Conservation (phyloP, 2,113 vertebrate genomes). For the Edolisoma coerulescens region DNA sequence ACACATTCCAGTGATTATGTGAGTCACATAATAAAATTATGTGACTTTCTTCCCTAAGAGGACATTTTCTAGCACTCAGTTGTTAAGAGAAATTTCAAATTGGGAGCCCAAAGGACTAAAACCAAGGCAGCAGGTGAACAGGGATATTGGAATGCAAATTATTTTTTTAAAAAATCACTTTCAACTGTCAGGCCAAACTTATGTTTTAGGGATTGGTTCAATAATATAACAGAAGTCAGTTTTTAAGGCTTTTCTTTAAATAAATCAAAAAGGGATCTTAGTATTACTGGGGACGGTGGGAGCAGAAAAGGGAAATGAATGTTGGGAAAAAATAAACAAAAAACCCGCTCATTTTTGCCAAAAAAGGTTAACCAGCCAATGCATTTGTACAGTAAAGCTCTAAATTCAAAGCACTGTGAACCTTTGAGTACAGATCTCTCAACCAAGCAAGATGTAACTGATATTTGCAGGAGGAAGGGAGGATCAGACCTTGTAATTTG, state of each 20-base stretch:
- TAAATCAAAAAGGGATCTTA: background rate
- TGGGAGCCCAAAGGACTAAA: background rate
- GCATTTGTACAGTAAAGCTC: background rate
- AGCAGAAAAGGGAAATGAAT: background rate
- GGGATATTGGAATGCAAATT: background rate
- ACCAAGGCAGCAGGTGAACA: background rate
- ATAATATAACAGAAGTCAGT: background rate
- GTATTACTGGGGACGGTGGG: background rate
- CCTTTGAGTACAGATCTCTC: background rate
- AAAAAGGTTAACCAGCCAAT: background rate
- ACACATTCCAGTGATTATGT: accelerated
- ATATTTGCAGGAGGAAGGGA: background rate
- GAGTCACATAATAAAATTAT: too few relatives aligned
- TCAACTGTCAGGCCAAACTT: background rate
- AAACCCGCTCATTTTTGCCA: background rate
- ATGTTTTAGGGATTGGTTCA: background rate
- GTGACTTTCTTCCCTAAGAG: background rate
- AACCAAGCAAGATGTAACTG: background rate
- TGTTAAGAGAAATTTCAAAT: background rate
- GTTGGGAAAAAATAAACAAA: background rate
- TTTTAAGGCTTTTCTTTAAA: background rate
- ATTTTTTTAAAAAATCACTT: background rate
- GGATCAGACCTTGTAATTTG: background rate
- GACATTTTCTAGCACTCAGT: background rate
- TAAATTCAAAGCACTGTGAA: background rate